A percentile compares a stretch with the other conserved stretches of the same genome.
phyloP scores from a whole-genome alignment of 2,113 vertebrate species.

The Quiscalus mexicanus region DNA sequence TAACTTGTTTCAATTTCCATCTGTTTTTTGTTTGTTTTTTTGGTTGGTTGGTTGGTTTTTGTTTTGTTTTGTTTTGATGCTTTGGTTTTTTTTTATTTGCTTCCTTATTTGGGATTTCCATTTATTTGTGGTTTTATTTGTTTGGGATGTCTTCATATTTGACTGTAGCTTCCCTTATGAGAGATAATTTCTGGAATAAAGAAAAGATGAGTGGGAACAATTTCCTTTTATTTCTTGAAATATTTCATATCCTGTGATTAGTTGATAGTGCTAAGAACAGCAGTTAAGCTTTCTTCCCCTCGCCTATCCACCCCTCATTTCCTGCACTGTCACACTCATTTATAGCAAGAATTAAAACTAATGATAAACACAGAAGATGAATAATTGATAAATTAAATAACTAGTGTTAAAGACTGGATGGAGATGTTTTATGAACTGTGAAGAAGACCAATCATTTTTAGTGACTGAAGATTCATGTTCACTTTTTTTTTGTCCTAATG shows the following conservation, averaged over 20 bases:
- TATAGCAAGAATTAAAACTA: neutral
- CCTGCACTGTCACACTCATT: neutral
- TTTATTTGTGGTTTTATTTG: neutral
- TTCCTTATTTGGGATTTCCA: neutral
- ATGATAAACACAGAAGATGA: neutral
- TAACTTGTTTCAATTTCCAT: neutral
- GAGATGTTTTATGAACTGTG: neutral
- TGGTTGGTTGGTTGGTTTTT: neutral
- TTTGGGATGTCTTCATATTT: neutral
- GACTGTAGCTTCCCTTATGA: rapidly evolving
- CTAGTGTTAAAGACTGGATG: neutral
- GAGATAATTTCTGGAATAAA: neutral
- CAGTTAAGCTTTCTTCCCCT: neutral
- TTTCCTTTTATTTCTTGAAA: neutral
- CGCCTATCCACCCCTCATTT: neutral
- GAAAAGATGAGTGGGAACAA: neutral
- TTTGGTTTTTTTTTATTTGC: neutral
- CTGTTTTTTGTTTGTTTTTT: neutral
- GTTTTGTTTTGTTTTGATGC: neutral
- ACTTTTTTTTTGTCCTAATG: neutral
- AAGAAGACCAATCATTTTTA: neutral
- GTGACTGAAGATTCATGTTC: neutral
- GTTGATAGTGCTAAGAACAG: neutral
- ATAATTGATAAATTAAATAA: conserved; percentile 15
- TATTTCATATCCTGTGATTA: neutral